phyloP scores from a whole-genome alignment of 2,797 vertebrate species.

The Phoxinus dragarum region DNA sequence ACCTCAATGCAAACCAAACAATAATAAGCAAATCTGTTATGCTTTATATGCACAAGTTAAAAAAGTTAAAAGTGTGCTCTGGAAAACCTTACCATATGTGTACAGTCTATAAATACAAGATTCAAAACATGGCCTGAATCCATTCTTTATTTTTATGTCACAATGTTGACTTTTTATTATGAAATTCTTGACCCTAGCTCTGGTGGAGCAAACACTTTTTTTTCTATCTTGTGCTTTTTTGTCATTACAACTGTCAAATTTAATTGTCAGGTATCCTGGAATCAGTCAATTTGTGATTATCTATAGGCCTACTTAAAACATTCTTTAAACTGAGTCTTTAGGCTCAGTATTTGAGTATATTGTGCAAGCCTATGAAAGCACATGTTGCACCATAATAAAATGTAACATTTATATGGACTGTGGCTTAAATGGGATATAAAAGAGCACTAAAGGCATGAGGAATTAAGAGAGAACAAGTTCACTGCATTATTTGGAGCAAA shows the following conservation, averaged over 20 bases:
- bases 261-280: background rate
- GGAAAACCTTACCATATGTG: no score
- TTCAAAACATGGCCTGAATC: constrained; percentile 24
- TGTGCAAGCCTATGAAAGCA: background rate
- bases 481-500: background rate
- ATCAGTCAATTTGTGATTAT: constrained; percentile 4
- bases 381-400: background rate
- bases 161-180: background rate
- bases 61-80: no score
- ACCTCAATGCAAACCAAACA: constrained; percentile 35
- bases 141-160: constrained; percentile 17
- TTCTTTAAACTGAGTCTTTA: background rate
- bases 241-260: constrained; percentile 6
- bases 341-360: background rate
- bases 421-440: background rate
- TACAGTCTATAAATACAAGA: constrained; percentile 11
- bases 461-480: background rate
- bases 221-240: constrained; percentile 4
- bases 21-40: constrained; percentile 20
- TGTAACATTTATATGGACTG: background rate
- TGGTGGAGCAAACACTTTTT: background rate
- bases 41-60: background rate
- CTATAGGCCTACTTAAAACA: background rate
- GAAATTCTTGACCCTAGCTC: background rate
- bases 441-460: background rate